Base-by-base conservation (phyloP, 2,888 invertebrate species). In the Noctua fimbriata region DNA sequence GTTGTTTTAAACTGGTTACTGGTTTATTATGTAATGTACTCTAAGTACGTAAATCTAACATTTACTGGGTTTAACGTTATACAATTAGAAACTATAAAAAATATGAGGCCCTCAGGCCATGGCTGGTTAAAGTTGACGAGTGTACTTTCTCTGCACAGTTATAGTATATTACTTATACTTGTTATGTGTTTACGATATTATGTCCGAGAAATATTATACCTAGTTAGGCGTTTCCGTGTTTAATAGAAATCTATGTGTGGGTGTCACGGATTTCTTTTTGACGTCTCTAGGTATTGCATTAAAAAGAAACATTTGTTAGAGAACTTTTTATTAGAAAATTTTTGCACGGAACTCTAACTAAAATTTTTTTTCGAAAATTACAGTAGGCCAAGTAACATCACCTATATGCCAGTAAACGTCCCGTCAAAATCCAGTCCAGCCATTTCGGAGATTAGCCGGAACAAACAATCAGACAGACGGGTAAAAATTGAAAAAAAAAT, bases 111-210 rank as follows among this genome's bases (percentile, higher is more conserved):
- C 70, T 70, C 28, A n/a, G 73, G 83, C 75, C 49, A 65, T 18
- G 21, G 36, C 21, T 70, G 63, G 36, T 73, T 63, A 28, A 66
- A 73, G 32, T 67, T 70, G 73, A 83, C 66, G 41, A 55, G 75
- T 36, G n/a, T 47, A 76, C 83, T 83, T 83, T 83, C 83, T 63
- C 79, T 82, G 76, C 82, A 65, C 85, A 78, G 58, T 65, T 41
- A 36, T 36, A 36, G 36, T 36, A 36, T 36, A 16, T 67, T 32
- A 67, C 47, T 10, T 32, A n/a, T 6, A 10, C 14, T 18, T 52
- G 21, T 21, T 60, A 32, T 47, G 9, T 44, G 67, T 44, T 67
- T 44, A 44, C n/a, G 18, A 36, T 58, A 47, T 44, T 32, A 52
- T 21, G 24, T 55, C 55, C 4, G 9, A 58, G 32, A 32, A 32